Base-by-base conservation (phyloP, 1,140 invertebrate species). In the Helicorthomorpha holstii region DNA sequence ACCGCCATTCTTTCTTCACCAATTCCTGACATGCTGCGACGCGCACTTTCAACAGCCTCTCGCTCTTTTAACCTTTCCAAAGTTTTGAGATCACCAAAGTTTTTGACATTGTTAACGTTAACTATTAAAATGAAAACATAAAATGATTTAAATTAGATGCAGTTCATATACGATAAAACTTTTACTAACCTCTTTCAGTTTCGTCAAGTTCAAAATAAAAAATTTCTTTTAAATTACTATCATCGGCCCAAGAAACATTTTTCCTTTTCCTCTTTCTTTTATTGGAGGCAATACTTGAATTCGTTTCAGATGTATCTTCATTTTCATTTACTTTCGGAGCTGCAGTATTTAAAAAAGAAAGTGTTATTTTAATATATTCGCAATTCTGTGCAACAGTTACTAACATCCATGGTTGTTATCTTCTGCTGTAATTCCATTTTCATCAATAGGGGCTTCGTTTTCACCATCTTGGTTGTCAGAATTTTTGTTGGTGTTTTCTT, bases 141-240 rank as follows among this genome's bases (percentile, higher is more conserved):
- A 2, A 24, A 3, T 19, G 7, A 29, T 29, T 49, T 19, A 49
- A 12, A 4, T 7, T 21, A 23, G 10, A 25, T n/a, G n/a, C n/a
- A 54, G 19, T 12, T 12, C 12, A 41, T 12, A 12, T 41, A 41
- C 38, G 12, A 41, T 41, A 19, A 12, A 12, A 19, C 38, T 46
- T 46, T 22, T 25, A 7, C 44, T 58, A 59, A 74, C 74, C 73
- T 62, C 90, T 77, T 70, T 95, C 90, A 2, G 81, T 92, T 69
- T 93, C 89, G 68, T 95, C 90, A 42, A 93, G 65, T 65, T 93
- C 88, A 66, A 96, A 96, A 62, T 82, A 91, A 58, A 81, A 78
- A 42, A 89, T 73, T 55, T 85, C 78, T 60, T 83, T 81, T 19
- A 95, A 68, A 49, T 90, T 79, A 7, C 75, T 69, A 56, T 85